These are phyloP conservation scores for Drosophila busckii DNA, from an alignment of 1,140 invertebrate genomes.

Conservation along the genomic window DNA sequence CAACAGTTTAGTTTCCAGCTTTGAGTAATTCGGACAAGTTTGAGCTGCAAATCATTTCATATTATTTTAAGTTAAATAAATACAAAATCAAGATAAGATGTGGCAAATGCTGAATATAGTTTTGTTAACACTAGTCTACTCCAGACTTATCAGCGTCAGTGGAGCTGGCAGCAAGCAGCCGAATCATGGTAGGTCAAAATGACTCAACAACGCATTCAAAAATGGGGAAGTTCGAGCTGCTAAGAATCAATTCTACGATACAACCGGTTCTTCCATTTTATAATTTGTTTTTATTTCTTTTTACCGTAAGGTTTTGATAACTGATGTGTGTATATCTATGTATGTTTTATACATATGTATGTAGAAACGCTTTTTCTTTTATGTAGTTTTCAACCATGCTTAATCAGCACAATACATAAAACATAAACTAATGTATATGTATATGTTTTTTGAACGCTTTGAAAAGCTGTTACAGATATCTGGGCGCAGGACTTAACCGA, in stretches of 20 bases:
- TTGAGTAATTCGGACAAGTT: conserved; percentile 42
- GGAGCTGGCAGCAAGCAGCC: conserved; percentile 44
- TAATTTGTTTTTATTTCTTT: neutral
- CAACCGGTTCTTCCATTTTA: neutral
- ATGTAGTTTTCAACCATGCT: no score
- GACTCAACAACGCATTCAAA: conserved; percentile 2
- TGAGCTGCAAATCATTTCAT: conserved; percentile 2
- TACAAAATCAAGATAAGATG: conserved; percentile 38
- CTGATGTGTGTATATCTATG: no score
- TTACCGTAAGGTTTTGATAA: no score
- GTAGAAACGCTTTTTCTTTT: no score
- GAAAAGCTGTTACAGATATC: conserved; percentile 70
- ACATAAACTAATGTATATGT: no score
- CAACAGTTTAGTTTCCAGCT: conserved; percentile 55
- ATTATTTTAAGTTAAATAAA: conserved; percentile 23
- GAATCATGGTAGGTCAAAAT: conserved; percentile 54
- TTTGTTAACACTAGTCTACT: conserved; percentile 46
- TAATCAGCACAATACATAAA: no score
- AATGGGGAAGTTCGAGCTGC: conserved; percentile 5
- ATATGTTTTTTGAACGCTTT: neutral
- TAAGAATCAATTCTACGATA: conserved; percentile 47
- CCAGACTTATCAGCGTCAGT: conserved; percentile 26
- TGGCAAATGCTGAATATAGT: conserved; percentile 34
- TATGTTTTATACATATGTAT: no score
- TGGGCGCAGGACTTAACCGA: conserved; percentile 81